phyloP scores from a whole-genome alignment of 2,113 vertebrate genomes.

The Deroptyus accipitrinus region DNA sequence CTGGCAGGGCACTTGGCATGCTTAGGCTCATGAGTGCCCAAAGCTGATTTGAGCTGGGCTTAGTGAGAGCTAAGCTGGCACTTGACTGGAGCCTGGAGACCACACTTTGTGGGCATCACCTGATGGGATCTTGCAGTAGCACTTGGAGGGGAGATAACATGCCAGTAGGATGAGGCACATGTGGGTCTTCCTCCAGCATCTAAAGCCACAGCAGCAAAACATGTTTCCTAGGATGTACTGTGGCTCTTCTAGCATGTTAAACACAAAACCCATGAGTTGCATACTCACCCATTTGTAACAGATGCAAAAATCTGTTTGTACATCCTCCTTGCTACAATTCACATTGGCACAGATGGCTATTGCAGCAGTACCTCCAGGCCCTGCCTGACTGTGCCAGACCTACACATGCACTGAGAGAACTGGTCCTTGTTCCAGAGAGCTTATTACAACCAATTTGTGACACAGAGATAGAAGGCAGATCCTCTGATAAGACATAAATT shows the following conservation, averaged over 20 bases:
- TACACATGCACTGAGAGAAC: background rate
- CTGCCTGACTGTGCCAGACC: background rate
- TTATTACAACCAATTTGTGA: background rate
- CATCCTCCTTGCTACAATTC: background rate
- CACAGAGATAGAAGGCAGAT: background rate
- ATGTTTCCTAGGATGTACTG: background rate
- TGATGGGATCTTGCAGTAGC: background rate
- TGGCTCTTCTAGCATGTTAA: background rate
- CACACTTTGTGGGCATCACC: background rate
- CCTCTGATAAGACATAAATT: background rate
- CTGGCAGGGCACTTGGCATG: background rate
- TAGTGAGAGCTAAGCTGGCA: background rate
- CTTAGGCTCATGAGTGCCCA: fast-evolving
- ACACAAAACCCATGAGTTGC: background rate
- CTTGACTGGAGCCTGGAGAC: background rate
- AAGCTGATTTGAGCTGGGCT: background rate
- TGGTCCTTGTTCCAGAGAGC: background rate
- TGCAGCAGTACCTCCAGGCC: background rate
- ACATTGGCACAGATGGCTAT: background rate
- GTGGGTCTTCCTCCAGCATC: background rate
- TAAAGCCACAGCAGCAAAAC: background rate
- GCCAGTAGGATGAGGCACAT: background rate
- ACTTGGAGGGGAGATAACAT: background rate
- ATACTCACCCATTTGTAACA: fast-evolving
- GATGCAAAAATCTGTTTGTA: background rate